Base-by-base conservation (phyloP, 2,797 vertebrate genomes). In the Coendou prehensilis region DNA sequence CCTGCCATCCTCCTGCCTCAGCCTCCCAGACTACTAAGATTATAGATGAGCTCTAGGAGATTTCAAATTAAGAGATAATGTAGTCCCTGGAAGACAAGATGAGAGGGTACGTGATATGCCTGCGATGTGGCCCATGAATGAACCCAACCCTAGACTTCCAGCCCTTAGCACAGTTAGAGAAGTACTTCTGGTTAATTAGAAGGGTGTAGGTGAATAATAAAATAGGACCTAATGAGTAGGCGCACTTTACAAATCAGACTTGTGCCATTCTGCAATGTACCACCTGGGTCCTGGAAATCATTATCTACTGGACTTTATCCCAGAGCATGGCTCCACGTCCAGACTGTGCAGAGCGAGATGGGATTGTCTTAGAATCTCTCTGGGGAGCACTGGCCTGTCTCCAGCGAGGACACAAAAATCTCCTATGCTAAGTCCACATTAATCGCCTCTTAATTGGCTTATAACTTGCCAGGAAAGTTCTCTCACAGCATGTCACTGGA, bases 401-500 rank as follows among this genome's bases (percentile, higher is more conserved):
- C 75, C 61, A 78, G 22, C 18, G 56, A 95, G 54, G 89, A 82
- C 45, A 86, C 9, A 52, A 87, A 81, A 85, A n/a, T 28, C 30
- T 20, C 37, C 63, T 15, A 33, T 33, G 41, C 28, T 94, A 89
- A 94, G 11, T 67, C 18, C 59, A 50, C 47, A 89, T 89, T 79
- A 93, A 97, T 91, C 75, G 85, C 92, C 76, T 93, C 50, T 73
- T 96, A 95, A 94, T 73, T 23, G 47, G 92, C 85, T 93, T 94
- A 89, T 69, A 94, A 90, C 18, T 23, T 96, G 79, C 22, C 63
- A 94, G 17, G 67, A 37, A 93, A 82, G 50, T 94, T 96, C 89
- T 87, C 54, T 86, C 67, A 94, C 33, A 81, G n/a, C 57, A 17
- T 59, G 20, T 90, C 67, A 87, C 4, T 96, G 45, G 41, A 92